Base-by-base conservation (phyloP, 53 echinoderm and acorn worm species). In the Patiria pectinifera region DNA sequence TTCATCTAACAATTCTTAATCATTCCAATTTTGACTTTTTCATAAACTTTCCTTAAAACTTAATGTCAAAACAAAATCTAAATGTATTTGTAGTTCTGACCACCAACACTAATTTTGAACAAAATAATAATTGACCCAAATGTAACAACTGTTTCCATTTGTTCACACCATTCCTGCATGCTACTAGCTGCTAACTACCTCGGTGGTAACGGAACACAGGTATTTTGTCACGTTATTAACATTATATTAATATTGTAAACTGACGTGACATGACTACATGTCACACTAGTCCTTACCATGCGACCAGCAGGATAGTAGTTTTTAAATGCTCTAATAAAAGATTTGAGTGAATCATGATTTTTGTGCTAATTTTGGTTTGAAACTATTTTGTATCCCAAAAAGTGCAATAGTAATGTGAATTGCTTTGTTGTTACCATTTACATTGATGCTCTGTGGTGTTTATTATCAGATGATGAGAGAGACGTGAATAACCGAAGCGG, bases 151-250 rank as follows among this genome's bases (percentile, higher is more conserved):
- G 22, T 66, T 22, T 43, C 59, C 24, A 69, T 69, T 69, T 69
- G 16, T 13, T 86, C 86, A 72, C 86, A 86, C 86, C 47, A 48
- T 71, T 16, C 49, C 48, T 75, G 86, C 86, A 86, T 86, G 86
- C 19, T 72, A 58, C 86, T 86, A 49, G 86, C 47, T 74, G 71
- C 86, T 86, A 74, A 86, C 86, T 86, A 86, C 86, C 86, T 23
- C 71, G 8, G 47, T 6, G 2, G 86, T 86, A 86, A 72, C 75
- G 47, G 21, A 86, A 86, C 53, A 74, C 26, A 75, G 86, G 86
- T 86, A 48, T 48, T 86, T 49, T 48, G 0, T 23, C 4, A 62
- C 45, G 47, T 79, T 16, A 15, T 46, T 79, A 24, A 23, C 22
- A 24, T 74, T 24, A 74, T 74, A 10, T n/a, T n/a, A 23, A 23